Conservation (phyloP, 2,797 vertebrate species). For the Atherinosoma microstoma region DNA sequence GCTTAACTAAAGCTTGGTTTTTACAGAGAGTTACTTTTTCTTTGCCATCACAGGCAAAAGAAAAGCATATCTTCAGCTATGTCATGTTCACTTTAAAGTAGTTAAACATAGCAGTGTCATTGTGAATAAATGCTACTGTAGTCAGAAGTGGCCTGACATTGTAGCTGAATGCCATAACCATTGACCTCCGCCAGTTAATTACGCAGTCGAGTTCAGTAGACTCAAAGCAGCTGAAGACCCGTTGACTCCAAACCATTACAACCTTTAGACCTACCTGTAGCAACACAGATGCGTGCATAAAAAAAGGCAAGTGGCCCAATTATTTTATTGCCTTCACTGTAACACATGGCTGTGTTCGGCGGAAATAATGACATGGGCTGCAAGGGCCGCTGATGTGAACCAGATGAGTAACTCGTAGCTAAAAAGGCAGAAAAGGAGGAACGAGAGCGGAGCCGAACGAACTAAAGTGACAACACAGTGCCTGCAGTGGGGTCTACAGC, state of each 20-base stretch:
- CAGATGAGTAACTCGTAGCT: slow-evolving; percentile 72
- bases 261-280: slow-evolving; percentile 52
- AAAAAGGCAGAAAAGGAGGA: slow-evolving; percentile 51
- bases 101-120: not conserved
- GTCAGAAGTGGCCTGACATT: slow-evolving; percentile 3
- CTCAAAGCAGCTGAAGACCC: slow-evolving; percentile 11
- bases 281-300: slow-evolving; percentile 18
- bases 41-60: not conserved
- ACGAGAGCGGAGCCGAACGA: slow-evolving; percentile 41
- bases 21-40: not conserved
- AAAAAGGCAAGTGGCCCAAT: slow-evolving; percentile 52
- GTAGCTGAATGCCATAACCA: not conserved
- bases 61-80: not conserved
- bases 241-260: slow-evolving; percentile 9
- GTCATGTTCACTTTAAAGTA: not conserved
- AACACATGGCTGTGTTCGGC: slow-evolving; percentile 60
- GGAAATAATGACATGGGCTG: slow-evolving; percentile 70
- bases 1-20: not conserved
- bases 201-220: not conserved
- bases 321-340: slow-evolving; percentile 55
- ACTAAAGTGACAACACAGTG: slow-evolving; percentile 46
- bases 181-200: slow-evolving; percentile 21
- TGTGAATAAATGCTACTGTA: not conserved
- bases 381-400: slow-evolving; percentile 73
- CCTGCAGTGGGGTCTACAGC: slow-evolving; percentile 2